Evolutionary conservation across 2,888 invertebrate species (phyloP).

Genomic region (Lasius platythorax): DNA sequence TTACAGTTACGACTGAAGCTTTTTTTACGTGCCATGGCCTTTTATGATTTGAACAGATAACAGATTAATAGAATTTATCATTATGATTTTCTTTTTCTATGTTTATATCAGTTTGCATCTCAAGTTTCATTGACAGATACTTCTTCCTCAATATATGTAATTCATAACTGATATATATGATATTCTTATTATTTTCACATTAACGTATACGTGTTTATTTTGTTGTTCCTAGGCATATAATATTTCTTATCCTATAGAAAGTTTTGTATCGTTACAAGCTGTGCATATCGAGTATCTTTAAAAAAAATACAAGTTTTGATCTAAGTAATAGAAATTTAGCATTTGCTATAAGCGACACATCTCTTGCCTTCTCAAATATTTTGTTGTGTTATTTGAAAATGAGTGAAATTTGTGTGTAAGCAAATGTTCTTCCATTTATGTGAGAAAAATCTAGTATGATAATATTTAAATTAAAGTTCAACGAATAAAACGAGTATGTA

Average conservation of each 20-base stretch:
- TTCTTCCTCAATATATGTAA: background rate
- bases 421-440: background rate
- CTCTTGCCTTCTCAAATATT: background rate
- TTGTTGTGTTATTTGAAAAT: background rate
- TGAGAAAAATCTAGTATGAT: background rate
- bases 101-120: background rate
- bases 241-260: background rate
- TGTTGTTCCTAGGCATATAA: background rate
- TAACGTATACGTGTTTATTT: background rate
- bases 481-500: background rate
- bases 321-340: background rate
- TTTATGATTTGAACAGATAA: too few relatives aligned
- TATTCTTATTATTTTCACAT: background rate
- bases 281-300: background rate
- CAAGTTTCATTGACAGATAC: background rate
- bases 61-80: background rate
- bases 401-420: background rate
- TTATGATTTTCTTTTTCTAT: background rate
- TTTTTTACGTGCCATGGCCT: too few relatives aligned
- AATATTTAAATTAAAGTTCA: background rate
- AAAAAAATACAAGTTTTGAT: conserved; percentile 13
- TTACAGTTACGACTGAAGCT: too few relatives aligned
- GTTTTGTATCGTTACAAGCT: background rate
- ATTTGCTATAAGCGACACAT: background rate
- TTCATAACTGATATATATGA: background rate